phyloP scores from a whole-genome alignment of 2,888 invertebrate genomes.

The Chouioia cunea region DNA sequence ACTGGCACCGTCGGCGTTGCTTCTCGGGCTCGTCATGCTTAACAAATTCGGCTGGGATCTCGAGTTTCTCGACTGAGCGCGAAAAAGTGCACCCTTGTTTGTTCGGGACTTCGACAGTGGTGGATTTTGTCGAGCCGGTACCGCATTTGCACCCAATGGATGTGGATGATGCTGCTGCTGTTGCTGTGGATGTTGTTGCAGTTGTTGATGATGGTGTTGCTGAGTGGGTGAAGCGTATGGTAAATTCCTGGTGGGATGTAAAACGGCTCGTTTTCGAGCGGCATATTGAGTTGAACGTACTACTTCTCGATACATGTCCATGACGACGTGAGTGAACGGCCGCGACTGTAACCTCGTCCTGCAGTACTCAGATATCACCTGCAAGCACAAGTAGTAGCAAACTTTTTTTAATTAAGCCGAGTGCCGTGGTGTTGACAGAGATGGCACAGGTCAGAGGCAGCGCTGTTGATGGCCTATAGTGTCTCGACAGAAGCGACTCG shows the following conservation, averaged over 20 bases:
- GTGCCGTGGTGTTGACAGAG: too few relatives aligned
- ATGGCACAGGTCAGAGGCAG: too few relatives aligned
- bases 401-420: too few relatives aligned
- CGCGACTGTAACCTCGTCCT: conserved; percentile 71
- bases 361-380: conserved; percentile 75
- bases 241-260: conserved; percentile 39
- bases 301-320: conserved; percentile 74
- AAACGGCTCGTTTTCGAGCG: conserved; percentile 59
- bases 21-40: conserved; percentile 53
- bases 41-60: conserved; percentile 65
- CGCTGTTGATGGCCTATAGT: too few relatives aligned
- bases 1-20: conserved; percentile 40
- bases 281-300: conserved; percentile 62
- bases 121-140: conserved; percentile 46
- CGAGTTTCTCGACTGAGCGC: conserved; percentile 63
- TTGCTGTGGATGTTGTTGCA: neutral
- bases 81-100: conserved; percentile 57
- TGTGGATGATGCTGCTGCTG: conserved; percentile 30
- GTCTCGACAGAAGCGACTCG: too few relatives aligned
- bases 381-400: conserved; percentile 51
- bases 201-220: conserved; percentile 36
- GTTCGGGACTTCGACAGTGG: conserved; percentile 53
- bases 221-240: neutral
- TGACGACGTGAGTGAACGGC: conserved; percentile 75
- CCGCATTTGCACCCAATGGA: conserved; percentile 24